A percentile compares a stretch with the other conserved stretches of the same genome.
These are phyloP conservation scores for Varanus komodoensis DNA, from an alignment of 2,113 vertebrate species.

Conservation along the genomic window DNA sequence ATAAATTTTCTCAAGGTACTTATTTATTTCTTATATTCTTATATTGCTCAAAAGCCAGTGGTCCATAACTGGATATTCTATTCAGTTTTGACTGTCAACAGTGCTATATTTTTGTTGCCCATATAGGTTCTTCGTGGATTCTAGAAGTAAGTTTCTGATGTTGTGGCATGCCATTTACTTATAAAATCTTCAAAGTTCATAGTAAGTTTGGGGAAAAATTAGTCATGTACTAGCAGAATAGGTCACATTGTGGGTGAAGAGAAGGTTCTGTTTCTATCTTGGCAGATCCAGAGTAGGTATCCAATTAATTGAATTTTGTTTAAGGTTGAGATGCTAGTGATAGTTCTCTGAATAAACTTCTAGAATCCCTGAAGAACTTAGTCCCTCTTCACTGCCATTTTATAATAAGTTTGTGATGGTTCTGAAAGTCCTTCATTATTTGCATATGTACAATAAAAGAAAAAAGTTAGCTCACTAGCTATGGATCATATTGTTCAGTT, in stretches of 20 bases:
- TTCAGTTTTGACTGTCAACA: not conserved
- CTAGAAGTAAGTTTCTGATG: not conserved
- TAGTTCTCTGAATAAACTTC: conserved; percentile 17
- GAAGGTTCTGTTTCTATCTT: conserved; percentile 22
- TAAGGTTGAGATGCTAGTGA: not conserved
- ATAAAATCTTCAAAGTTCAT: not conserved
- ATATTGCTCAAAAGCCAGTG: no score
- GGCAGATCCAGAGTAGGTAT: conserved; percentile 28
- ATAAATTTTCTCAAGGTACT: no score
- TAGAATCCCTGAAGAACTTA: not conserved
- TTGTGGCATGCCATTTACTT: not conserved
- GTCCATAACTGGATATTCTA: not conserved
- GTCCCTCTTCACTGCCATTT: not conserved
- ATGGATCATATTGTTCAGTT: not conserved
- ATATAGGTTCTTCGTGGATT: not conserved
- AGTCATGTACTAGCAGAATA: not conserved
- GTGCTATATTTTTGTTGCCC: not conserved
- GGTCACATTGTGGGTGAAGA: not conserved
- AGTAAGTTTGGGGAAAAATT: not conserved
- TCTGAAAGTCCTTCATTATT: fast-evolving
- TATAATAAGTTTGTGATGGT: conserved; percentile 7
- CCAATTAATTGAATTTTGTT: not conserved
- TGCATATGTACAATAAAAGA: not conserved
- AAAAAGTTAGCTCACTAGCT: not conserved
- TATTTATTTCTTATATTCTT: no score